Evolutionary conservation across 1,140 invertebrate genomes (phyloP).

Genomic region (Bicyclus anynana): DNA sequence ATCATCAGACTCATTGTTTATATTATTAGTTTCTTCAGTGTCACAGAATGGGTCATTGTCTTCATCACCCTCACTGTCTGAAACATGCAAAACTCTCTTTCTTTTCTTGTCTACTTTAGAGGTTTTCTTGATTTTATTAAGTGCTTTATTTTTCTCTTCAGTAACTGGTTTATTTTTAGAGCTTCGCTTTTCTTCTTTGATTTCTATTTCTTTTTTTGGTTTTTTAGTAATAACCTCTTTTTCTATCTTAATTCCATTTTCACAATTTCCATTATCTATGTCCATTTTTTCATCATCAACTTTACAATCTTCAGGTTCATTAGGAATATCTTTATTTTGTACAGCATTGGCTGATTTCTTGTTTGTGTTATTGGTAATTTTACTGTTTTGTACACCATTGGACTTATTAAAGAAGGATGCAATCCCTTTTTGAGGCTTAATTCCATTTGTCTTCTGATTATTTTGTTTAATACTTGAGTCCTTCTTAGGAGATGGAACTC

Average conservation of each 20-base stretch:
- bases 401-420: slow-evolving; percentile 58
- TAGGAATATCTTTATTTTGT: slow-evolving; percentile 28
- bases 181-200: slow-evolving; percentile 14
- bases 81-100: slow-evolving; percentile 60
- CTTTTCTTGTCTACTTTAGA: slow-evolving; percentile 65
- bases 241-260: slow-evolving; percentile 12
- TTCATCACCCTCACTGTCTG: slow-evolving; percentile 66
- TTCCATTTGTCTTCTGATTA: slow-evolving; percentile 21
- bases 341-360: no score
- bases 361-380: no score
- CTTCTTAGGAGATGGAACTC: slow-evolving; percentile 38
- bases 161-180: slow-evolving; percentile 9
- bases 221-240: slow-evolving; percentile 13
- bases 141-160: slow-evolving; percentile 32
- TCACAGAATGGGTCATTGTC: slow-evolving; percentile 56
- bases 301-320: slow-evolving; percentile 16
- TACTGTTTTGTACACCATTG: slow-evolving; percentile 4
- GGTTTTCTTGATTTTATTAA: slow-evolving; percentile 48
- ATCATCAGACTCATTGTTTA: slow-evolving; percentile 57
- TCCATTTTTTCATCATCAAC: slow-evolving; percentile 24
- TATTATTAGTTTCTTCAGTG: slow-evolving; percentile 30
- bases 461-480: slow-evolving; percentile 21
- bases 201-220: not conserved
- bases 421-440: slow-evolving; percentile 50
- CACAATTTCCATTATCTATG: slow-evolving; percentile 16